These are phyloP conservation scores for Melolontha melolontha DNA, from an alignment of 2,888 invertebrate genomes.

Conservation along the genomic window DNA sequence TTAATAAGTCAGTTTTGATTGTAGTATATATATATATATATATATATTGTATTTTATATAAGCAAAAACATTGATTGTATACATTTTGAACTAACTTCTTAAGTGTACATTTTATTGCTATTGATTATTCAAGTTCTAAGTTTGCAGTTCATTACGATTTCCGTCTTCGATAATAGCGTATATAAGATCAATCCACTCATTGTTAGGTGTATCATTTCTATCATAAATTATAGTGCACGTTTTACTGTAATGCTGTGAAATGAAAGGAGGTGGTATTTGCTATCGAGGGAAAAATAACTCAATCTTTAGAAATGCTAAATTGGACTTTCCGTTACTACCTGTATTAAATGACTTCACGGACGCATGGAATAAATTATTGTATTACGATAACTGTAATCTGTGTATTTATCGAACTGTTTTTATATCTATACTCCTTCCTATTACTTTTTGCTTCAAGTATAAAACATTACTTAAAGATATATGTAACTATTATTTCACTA, in stretches of 20 bases:
- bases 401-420: conserved; percentile 5
- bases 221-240: conserved; percentile 24
- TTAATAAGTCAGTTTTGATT: too few relatives aligned
- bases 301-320: conserved; percentile 33
- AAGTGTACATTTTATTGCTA: neutral
- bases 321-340: conserved; percentile 32
- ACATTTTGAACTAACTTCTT: too few relatives aligned
- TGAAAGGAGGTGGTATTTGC: conserved; percentile 26
- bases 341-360: conserved; percentile 21
- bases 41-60: too few relatives aligned
- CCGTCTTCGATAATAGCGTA: conserved; percentile 25
- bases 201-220: conserved; percentile 31
- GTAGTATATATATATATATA: too few relatives aligned
- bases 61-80: too few relatives aligned
- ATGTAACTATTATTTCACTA: too few relatives aligned
- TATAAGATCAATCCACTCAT: conserved; percentile 22
- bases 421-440: too few relatives aligned
- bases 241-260: conserved; percentile 15
- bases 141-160: conserved; percentile 13
- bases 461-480: too few relatives aligned
- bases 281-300: conserved; percentile 29
- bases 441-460: too few relatives aligned
- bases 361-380: conserved; percentile 32
- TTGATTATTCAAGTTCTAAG: neutral
- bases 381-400: conserved; percentile 25